phyloP scores from a whole-genome alignment of 37 sponge, comb jelly and placozoan genomes.

The Ephydatia muelleri region DNA sequence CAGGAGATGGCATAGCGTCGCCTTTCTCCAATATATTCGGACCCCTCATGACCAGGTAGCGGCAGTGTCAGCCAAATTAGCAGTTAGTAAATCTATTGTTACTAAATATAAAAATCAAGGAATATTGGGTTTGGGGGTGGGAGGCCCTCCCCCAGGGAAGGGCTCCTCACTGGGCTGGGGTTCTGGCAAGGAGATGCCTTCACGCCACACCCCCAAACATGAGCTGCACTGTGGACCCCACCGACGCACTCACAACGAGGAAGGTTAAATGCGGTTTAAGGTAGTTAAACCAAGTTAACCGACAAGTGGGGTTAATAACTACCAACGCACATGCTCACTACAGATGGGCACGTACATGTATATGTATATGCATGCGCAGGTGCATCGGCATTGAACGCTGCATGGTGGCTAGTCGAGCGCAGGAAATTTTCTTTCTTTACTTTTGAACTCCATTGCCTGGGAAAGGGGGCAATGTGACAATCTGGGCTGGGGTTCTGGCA shows the following conservation, averaged over 20 bases:
- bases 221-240: background rate
- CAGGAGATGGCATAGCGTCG: slow-evolving; percentile 26
- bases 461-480: too few relatives aligned
- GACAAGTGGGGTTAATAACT: background rate
- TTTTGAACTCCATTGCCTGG: too few relatives aligned
- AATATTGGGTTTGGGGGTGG: background rate
- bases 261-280: background rate
- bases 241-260: background rate
- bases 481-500: background rate
- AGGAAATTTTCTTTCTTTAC: too few relatives aligned
- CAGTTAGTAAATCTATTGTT: background rate
- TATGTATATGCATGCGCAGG: background rate
- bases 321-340: background rate
- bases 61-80: background rate
- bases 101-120: background rate
- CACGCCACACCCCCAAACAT: background rate
- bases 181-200: background rate
- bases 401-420: too few relatives aligned
- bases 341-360: background rate
- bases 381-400: too few relatives aligned
- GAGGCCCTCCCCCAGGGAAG: background rate
- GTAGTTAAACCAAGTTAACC: background rate
- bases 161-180: slow-evolving; percentile 1
- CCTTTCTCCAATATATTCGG: slow-evolving; percentile 20
- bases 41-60: slow-evolving; percentile 9